A percentile compares a stretch with the other conserved stretches of the same genome.
Evolutionary conservation across 2,797 vertebrate genomes (phyloP).

Genomic region (Agapornis canus): DNA sequence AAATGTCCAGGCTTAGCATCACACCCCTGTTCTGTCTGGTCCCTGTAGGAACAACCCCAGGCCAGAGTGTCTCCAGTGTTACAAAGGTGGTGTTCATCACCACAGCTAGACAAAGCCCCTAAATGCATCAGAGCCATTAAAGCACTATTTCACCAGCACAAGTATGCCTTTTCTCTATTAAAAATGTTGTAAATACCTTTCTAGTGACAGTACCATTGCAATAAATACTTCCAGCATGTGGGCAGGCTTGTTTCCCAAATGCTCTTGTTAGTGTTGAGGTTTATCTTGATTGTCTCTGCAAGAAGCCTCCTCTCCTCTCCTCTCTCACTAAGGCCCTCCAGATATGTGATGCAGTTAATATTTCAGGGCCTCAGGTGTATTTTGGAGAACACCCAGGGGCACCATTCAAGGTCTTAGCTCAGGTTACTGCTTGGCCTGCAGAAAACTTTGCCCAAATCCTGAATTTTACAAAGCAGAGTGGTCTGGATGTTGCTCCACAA

Average conservation of each 20-base stretch:
- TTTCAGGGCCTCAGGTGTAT: background rate
- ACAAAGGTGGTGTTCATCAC: rapidly evolving
- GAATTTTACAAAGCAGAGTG: background rate
- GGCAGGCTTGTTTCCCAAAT: background rate
- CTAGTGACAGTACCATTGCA: background rate
- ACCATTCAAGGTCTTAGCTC: background rate
- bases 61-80: background rate
- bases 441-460: background rate
- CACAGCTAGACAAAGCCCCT: background rate
- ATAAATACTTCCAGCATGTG: background rate
- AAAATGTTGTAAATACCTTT: background rate
- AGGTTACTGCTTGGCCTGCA: background rate
- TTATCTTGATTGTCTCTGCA: background rate
- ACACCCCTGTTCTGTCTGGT: background rate
- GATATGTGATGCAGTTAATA: rapidly evolving
- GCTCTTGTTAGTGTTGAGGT: background rate
- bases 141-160: background rate
- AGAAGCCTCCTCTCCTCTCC: background rate
- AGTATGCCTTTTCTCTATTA: background rate
- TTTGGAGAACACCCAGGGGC: background rate
- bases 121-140: background rate
- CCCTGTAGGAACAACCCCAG: rapidly evolving
- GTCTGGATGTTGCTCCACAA: background rate
- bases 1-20: background rate
- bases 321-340: background rate